Percentiles rank a stretch among this genome's conserved stretches.
Conservation (phyloP, 2,797 vertebrate species). For the Linurgus olivaceus region DNA sequence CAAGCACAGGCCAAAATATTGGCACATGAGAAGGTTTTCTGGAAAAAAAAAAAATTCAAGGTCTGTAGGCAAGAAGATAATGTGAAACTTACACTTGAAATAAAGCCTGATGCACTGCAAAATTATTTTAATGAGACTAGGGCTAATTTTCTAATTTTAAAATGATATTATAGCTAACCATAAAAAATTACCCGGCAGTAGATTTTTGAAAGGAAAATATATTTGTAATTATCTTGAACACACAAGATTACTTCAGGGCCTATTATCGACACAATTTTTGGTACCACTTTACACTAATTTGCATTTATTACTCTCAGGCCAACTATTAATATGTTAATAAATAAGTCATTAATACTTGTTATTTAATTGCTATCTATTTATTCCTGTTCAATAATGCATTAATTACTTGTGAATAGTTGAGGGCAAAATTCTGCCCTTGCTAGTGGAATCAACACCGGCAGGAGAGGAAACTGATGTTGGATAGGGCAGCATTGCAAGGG, state of each 20-base stretch:
- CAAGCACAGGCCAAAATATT: not conserved
- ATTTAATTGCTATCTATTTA: conserved; percentile 79
- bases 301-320: conserved; percentile 72
- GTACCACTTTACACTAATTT: conserved; percentile 70
- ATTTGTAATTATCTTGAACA: conserved; percentile 74
- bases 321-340: conserved; percentile 78
- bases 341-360: conserved; percentile 75
- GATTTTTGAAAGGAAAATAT: conserved; percentile 61
- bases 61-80: conserved; percentile 22
- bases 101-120: conserved; percentile 53
- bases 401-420: conserved; percentile 72
- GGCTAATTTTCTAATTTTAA: conserved; percentile 69
- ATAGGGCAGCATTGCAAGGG: rapidly evolving
- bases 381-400: conserved; percentile 76
- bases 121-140: conserved; percentile 61
- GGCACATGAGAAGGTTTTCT: not conserved
- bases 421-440: conserved; percentile 51
- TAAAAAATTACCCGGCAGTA: conserved; percentile 64
- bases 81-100: conserved; percentile 26
- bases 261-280: conserved; percentile 73
- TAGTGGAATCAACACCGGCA: not conserved
- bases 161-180: conserved; percentile 64
- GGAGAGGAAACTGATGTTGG: not conserved
- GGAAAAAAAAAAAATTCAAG: not conserved
- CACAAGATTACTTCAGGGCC: conserved; percentile 62